These are phyloP conservation scores for Harpalus rufipes DNA, from an alignment of 2,888 invertebrate genomes.

Conservation along the genomic window DNA sequence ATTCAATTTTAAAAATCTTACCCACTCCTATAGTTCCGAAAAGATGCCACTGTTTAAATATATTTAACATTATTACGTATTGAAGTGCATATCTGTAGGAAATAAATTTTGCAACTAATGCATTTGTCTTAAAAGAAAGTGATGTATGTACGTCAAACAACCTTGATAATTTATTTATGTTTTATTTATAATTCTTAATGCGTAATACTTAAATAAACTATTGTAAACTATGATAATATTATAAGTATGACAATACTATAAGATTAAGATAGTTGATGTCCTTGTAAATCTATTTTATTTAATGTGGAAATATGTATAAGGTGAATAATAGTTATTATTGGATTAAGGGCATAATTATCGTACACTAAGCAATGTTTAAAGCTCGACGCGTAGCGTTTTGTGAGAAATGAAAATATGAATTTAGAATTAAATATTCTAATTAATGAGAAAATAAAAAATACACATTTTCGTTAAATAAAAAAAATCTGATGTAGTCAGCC, in stretches of 20 bases:
- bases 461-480: no score
- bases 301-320: no score
- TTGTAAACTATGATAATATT: neutral
- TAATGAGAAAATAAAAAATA: no score
- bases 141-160: neutral
- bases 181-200: neutral
- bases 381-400: no score
- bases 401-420: no score
- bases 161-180: neutral
- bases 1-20: neutral
- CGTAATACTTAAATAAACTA: neutral
- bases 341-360: no score
- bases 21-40: conserved; percentile 12
- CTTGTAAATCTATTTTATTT: neutral
- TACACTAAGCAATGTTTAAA: no score
- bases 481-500: no score
- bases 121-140: neutral
- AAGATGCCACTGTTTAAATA: conserved; percentile 13
- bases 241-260: conserved; percentile 1
- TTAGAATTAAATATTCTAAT: no score
- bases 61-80: conserved; percentile 6
- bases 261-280: neutral
- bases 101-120: neutral
- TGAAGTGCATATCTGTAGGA: neutral
- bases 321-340: no score